phyloP scores from a whole-genome alignment of 2,797 vertebrate species.

The Eupleurogrammus muticus region DNA sequence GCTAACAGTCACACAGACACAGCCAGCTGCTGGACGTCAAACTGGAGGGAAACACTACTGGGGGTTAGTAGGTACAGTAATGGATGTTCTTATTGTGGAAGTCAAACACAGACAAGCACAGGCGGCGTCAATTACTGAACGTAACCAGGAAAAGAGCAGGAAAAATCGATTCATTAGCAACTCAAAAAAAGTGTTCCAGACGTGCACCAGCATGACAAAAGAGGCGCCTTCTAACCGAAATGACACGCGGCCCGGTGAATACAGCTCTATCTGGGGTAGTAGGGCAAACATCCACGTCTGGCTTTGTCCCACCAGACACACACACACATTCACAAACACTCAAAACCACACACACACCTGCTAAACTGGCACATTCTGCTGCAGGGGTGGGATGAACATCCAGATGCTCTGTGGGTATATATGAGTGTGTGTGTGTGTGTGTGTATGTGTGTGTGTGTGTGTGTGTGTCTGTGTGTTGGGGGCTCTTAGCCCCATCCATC shows the following conservation, averaged over 20 bases:
- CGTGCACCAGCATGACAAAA: slow-evolving; percentile 40
- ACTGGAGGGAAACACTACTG: neutral
- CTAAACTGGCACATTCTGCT: slow-evolving; percentile 57
- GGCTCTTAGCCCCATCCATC: slow-evolving; percentile 74
- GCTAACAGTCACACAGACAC: slow-evolving; percentile 46
- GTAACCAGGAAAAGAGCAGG: slow-evolving; percentile 21
- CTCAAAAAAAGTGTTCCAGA: slow-evolving; percentile 47
- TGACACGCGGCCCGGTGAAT: slow-evolving; percentile 41
- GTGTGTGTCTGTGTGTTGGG: slow-evolving; percentile 1
- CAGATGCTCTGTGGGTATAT: slow-evolving; percentile 55
- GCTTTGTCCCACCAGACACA: slow-evolving; percentile 56
- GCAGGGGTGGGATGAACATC: slow-evolving; percentile 49
- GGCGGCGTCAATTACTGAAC: slow-evolving; percentile 41
- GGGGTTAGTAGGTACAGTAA: slow-evolving; percentile 39
- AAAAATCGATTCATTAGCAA: slow-evolving; percentile 44
- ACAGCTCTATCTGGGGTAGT: slow-evolving; percentile 68
- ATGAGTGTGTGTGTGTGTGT: slow-evolving; percentile 6
- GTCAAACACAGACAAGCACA: neutral
- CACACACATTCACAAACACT: slow-evolving; percentile 16
- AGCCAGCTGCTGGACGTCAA: slow-evolving; percentile 60
- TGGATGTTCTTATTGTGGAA: slow-evolving; percentile 11
- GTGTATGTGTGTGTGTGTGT: slow-evolving; percentile 4
- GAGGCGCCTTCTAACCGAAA: slow-evolving; percentile 30
- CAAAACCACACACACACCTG: slow-evolving; percentile 53
- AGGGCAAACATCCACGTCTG: slow-evolving; percentile 59